A percentile compares a stretch with the other conserved stretches of the same genome.
Evolutionary conservation across 2,888 invertebrate genomes (phyloP).

Genomic region (Ceratothoa steindachneri): DNA sequence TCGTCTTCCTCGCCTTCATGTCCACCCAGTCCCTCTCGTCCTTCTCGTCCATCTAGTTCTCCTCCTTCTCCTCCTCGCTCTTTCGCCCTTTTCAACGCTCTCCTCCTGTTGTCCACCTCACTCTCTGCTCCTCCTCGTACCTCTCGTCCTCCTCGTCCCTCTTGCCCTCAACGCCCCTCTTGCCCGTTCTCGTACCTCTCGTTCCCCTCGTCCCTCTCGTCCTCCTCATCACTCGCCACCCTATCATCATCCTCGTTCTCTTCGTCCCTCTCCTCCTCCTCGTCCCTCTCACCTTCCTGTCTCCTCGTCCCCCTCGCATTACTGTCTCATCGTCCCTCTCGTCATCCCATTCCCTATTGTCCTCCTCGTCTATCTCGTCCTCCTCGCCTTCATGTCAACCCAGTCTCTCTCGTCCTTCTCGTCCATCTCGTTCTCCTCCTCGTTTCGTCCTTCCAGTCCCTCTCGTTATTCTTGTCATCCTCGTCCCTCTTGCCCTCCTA

Average conservation of each 20-base stretch:
- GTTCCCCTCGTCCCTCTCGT: no score
- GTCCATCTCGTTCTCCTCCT: not conserved
- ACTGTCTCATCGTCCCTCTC: not conserved
- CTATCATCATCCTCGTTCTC: no score
- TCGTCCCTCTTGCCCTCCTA: no score
- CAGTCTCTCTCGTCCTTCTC: not conserved
- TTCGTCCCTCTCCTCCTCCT: no score
- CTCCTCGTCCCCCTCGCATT: not conserved
- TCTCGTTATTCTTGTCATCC: not conserved
- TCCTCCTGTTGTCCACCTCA: not conserved
- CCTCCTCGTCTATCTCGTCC: not conserved
- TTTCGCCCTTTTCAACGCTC: not conserved
- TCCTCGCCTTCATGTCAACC: not conserved
- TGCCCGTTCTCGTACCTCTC: not conserved
- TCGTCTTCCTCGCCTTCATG: no score
- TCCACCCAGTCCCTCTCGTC: not conserved
- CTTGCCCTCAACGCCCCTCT: not conserved
- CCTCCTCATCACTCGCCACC: no score
- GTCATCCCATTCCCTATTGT: not conserved
- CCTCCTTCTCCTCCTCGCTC: not conserved
- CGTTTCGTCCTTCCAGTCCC: not conserved
- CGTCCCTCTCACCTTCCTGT: no score
- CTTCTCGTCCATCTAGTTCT: not conserved
- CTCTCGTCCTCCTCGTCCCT: no score
- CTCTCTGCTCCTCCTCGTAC: not conserved